Base-by-base conservation (phyloP, 2,113 vertebrate genomes). In the Oreocharis arfaki region DNA sequence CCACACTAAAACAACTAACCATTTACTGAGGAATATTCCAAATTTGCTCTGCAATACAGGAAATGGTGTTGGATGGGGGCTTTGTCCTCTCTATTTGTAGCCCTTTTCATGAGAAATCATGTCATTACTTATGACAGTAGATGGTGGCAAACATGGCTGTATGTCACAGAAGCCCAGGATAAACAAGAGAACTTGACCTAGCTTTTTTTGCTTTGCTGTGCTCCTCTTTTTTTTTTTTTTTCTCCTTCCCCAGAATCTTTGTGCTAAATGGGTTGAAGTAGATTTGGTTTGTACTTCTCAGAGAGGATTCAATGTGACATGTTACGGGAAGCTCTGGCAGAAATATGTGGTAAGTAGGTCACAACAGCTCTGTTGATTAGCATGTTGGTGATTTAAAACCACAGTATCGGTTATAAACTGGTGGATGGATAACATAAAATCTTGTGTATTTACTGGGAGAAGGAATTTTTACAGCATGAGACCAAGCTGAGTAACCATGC, bases 301-400 rank as follows among this genome's bases (percentile, higher is more conserved):
- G 87, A 63, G 35, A 71, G 67, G 89, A 93, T 98, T 96, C 84
- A 91, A 96, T 93, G 90, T 96, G 92, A 94, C 92, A 96, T 68
- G 49, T 88, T 87, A 94, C 55, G 91, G 94, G 95, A 88, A 94
- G 90, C 90, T 97, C 79, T 84, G 94, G 95, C 86, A 96, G 95
- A 92, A 96, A 92, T 97, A 91, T 92, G 76, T 94, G 63, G 90
- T 97, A 97, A 97, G 93, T 98, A 98, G 97, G 97, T 98, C 98
- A 98, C 93, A 95, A 96, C 92, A 96, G 88, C 96, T 95, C 93
- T 84, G 92, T 89, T 97, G 89, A 95, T 94, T 97, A 97, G 69
- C 95, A 97, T 97, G 87, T 93, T 96, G 50, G 41, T 93, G 94
- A 96, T 95, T 96, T 90, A 75, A 84, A 90, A 82, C 93, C 91